These are phyloP conservation scores for Electrophaes corylata DNA, from an alignment of 2,888 invertebrate species.

Conservation along the genomic window DNA sequence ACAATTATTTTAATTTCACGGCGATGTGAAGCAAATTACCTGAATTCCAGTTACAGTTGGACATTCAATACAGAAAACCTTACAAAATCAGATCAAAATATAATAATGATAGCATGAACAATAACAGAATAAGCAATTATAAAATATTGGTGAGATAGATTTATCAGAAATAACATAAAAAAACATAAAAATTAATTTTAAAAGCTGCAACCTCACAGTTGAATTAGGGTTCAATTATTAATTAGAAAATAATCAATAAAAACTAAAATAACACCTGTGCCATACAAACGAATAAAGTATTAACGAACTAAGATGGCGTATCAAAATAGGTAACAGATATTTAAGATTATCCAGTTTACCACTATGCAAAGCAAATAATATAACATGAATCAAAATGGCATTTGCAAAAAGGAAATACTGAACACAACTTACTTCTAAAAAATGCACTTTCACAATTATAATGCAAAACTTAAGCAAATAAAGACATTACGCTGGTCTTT, in stretches of 20 bases:
- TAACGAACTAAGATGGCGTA: not conserved
- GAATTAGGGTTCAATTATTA: no score
- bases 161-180: no score
- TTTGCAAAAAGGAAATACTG: not conserved
- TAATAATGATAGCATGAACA: not conserved
- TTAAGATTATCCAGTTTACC: no score
- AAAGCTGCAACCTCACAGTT: no score
- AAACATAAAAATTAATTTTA: no score
- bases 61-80: no score
- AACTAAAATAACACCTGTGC: not conserved
- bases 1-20: no score
- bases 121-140: no score
- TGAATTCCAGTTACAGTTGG: no score
- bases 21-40: no score
- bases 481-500: not conserved
- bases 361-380: not conserved
- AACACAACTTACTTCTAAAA: not conserved
- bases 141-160: no score
- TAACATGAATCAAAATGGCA: not conserved
- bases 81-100: not conserved
- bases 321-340: no score
- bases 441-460: not conserved
- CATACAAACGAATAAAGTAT: not conserved
- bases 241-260: not conserved
- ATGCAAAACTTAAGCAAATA: not conserved